Percentiles rank a stretch among this genome's conserved stretches.
phyloP scores from a whole-genome alignment of 2,797 vertebrate genomes.

The Phrynocephalus forsythii region DNA sequence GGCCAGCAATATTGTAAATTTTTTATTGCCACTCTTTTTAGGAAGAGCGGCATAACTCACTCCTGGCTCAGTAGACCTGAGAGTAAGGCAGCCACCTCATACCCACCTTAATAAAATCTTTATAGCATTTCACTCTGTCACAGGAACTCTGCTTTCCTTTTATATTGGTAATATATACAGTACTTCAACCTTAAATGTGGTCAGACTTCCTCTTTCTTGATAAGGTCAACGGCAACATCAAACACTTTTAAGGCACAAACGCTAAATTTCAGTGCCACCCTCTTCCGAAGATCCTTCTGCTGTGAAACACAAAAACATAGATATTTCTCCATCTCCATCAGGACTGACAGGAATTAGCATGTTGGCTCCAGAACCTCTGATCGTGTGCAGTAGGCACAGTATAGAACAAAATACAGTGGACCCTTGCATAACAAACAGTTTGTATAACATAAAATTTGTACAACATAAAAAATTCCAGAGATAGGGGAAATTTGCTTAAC shows the following conservation, averaged over 20 bases:
- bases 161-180: slow-evolving; percentile 20
- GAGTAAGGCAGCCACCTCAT: slow-evolving; percentile 9
- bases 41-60: slow-evolving; percentile 3
- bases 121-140: not conserved
- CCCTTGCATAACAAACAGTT: no score
- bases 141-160: slow-evolving; percentile 10
- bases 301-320: slow-evolving; percentile 5
- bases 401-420: not conserved
- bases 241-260: not conserved
- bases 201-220: not conserved
- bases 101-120: slow-evolving; percentile 33
- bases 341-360: not conserved
- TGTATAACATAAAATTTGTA: no score
- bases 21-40: slow-evolving; percentile 10
- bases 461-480: no score
- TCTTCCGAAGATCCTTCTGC: not conserved
- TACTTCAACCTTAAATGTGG: slow-evolving; percentile 15
- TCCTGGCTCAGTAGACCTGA: slow-evolving; percentile 15
- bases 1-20: not conserved
- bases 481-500: no score
- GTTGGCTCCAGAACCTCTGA: not conserved
- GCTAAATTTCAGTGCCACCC: slow-evolving; percentile 21
- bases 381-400: not conserved
- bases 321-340: not conserved
- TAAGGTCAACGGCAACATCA: slow-evolving; percentile 16